Conservation (phyloP, 2,797 vertebrate genomes). For the Antrozous pallidus region DNA sequence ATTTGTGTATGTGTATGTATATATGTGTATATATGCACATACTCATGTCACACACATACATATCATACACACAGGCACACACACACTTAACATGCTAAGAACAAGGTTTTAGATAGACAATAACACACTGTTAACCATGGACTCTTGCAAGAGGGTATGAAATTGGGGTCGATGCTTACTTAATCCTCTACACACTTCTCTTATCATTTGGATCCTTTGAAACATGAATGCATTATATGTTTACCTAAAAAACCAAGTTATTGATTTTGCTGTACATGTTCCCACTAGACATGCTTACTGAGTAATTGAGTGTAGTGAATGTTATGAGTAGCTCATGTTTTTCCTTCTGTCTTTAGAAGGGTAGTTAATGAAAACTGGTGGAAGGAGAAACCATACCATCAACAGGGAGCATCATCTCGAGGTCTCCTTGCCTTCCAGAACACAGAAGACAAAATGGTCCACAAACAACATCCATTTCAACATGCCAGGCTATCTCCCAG, state of each 20-base stretch:
- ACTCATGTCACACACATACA: background rate
- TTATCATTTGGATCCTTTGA: background rate
- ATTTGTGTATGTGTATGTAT: background rate
- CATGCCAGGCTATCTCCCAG: accelerated
- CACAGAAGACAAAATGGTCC: background rate
- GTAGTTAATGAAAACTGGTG: background rate
- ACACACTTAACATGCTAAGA: background rate
- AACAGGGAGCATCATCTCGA: background rate
- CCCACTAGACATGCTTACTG: background rate
- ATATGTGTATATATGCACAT: background rate
- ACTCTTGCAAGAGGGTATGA: background rate
- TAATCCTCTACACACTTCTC: background rate
- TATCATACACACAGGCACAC: background rate
- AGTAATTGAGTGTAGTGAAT: background rate
- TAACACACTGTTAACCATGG: background rate
- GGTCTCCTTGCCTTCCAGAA: background rate
- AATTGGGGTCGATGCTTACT: background rate
- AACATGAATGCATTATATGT: background rate
- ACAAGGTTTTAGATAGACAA: background rate
- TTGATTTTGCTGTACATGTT: background rate
- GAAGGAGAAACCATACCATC: background rate
- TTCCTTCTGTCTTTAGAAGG: conserved; percentile 8
- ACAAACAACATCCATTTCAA: background rate
- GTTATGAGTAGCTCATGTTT: background rate
- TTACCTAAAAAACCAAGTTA: background rate